These are phyloP conservation scores for Reticulitermes speratus DNA, from an alignment of 1,140 invertebrate species.

Conservation along the genomic window DNA sequence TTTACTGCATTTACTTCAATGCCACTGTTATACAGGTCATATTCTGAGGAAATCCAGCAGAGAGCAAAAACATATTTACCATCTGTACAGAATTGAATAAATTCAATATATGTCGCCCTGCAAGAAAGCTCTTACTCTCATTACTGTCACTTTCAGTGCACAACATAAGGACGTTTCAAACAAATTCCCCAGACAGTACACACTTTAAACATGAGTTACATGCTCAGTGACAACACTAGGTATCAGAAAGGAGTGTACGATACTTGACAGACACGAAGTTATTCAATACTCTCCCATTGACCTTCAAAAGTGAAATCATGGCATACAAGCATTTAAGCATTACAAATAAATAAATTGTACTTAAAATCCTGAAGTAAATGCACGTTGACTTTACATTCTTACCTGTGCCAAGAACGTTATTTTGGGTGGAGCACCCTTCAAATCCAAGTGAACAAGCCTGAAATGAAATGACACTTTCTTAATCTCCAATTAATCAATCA, in stretches of 20 bases:
- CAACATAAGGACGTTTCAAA: no score
- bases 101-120: no score
- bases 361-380: not conserved
- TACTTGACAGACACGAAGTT: not conserved
- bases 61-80: not conserved
- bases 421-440: slow-evolving; percentile 74
- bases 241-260: not conserved
- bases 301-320: not conserved
- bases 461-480: not conserved
- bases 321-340: not conserved
- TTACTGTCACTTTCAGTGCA: no score
- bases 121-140: no score
- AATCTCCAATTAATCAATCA: not conserved
- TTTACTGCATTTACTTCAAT: not conserved
- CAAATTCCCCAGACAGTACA: no score
- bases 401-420: slow-evolving; percentile 66
- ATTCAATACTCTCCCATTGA: not conserved
- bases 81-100: no score
- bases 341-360: not conserved
- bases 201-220: no score
- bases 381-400: slow-evolving; percentile 28
- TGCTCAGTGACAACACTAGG: not conserved
- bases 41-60: not conserved
- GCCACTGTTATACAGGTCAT: not conserved
- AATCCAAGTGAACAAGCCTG: slow-evolving; percentile 53